Evolutionary conservation across 2,113 vertebrate species (phyloP).

Genomic region (Mirza zaza): DNA sequence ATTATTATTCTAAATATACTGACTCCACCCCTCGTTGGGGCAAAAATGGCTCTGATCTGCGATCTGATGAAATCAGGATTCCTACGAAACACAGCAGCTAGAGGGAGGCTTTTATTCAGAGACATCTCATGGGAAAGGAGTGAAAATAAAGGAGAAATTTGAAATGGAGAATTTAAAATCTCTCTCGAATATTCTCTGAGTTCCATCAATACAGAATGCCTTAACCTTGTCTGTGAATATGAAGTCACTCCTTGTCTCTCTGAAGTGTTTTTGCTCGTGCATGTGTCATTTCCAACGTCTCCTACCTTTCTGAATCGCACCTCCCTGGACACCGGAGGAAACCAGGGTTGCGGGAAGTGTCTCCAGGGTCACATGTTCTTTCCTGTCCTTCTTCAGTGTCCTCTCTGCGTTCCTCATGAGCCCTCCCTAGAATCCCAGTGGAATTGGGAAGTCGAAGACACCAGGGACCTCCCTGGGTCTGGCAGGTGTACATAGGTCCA

Average conservation of each 20-base stretch:
- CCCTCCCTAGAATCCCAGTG: neutral
- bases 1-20: neutral
- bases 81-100: neutral
- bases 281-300: neutral
- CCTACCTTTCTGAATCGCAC: neutral
- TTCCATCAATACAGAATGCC: neutral
- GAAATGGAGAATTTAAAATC: neutral
- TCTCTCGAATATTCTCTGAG: neutral
- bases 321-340: neutral
- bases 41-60: fast-evolving
- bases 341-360: neutral
- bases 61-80: neutral
- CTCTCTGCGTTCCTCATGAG: neutral
- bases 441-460: neutral
- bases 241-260: neutral
- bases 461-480: neutral
- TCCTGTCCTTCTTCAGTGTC: neutral
- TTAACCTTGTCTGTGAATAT: neutral
- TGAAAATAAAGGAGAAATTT: neutral
- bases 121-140: neutral
- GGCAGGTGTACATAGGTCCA: no score
- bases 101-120: neutral
- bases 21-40: neutral
- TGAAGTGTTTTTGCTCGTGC: neutral
- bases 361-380: neutral